Base-by-base conservation (phyloP, 2,113 vertebrate species). In the Casuarius casuarius region DNA sequence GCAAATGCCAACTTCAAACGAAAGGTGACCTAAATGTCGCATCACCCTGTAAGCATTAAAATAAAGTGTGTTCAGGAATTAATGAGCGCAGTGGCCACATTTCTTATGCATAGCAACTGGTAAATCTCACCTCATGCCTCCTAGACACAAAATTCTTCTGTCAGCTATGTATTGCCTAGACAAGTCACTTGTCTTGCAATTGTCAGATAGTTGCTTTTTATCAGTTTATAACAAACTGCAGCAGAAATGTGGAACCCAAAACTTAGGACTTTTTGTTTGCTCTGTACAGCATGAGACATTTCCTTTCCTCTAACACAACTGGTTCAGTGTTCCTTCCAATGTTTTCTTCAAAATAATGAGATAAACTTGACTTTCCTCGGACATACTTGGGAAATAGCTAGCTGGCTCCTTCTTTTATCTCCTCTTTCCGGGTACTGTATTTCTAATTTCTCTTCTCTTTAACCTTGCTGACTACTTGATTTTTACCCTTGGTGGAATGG, bases 1-100 rank as follows among this genome's bases (percentile, higher is more conserved):
- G 90, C 90, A 98, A 98, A 98, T 97, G 92, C 96, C 95, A 97
- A 17, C 87, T 96, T 97, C 73, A 96, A 89, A 94, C 67, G 82
- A 97, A 98, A 98, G 94, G 95, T 89, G 92, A 97, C 84, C 79
- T 95, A 98, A 98, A 98, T 97, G 95, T 94, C 54, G 2, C 15
- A 54, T 35, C 59, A 95, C 59, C 87, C 92, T 96, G 83, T 82
- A 78, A 97, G 87, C 81, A 84, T 96, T 97, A 97, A 95, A 96
- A 92, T 96, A 96, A 94, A 96, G 84, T 84, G 75, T 79, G 80
- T 29, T 96, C 82, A 71, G 68, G 97, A 97, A 96, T 97, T 98
- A 98, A 97, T 96, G 93, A 98, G 73, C 7, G 2, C 26, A 84
- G 90, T 91, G 90, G 70, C 67, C 78, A 59, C 67, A 80, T 89